Base-by-base conservation (phyloP, 2,888 invertebrate species). In the Kuschelorhynchus macadamiae region DNA sequence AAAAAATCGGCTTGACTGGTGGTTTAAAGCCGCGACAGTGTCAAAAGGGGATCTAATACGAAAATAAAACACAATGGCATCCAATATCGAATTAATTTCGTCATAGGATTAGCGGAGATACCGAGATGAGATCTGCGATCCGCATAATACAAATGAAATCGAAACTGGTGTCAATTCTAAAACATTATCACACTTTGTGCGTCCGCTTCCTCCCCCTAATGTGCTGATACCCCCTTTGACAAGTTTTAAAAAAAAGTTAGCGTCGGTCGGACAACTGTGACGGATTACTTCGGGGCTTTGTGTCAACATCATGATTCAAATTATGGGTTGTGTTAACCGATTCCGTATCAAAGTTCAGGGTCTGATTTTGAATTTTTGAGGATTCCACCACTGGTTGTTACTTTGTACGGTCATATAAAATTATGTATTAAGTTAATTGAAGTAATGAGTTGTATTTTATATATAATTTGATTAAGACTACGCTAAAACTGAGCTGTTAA, bases 221-320 rank as follows among this genome's bases (percentile, higher is more conserved):
- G 11, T 47, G 50, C 47, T 49, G 49, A 49, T 39, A 18, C 46
- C 63, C 68, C 56, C 56, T 65, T 68, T 71, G 64, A 61, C 41
- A 41, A 62, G 33, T 53, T 60, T 42, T 32, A n/a, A 33, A 63
- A 70, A 70, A 70, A 70, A 60, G 60, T 63, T 53, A 49, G 53
- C 49, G 49, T 42, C 60, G 62, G 32, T 50, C 50, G 71, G 52
- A 53, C 60, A 79, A 74, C 81, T 81, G 80, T 82, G 82, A 83
- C 81, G 81, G 83, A 83, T 83, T 82, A 82, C 81, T 76, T 74
- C 68, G 76, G 79, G 81, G 82, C 81, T 83, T 83, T 82, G 80
- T 82, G 83, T 83, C 82, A 82, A 82, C 82, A 82, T 82, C 83
- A 80, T 80, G 83, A 81, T 82, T 82, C 82, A 80, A 81, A 83